phyloP scores from a whole-genome alignment of 2,888 invertebrate species.

The Xylocampa areola region DNA sequence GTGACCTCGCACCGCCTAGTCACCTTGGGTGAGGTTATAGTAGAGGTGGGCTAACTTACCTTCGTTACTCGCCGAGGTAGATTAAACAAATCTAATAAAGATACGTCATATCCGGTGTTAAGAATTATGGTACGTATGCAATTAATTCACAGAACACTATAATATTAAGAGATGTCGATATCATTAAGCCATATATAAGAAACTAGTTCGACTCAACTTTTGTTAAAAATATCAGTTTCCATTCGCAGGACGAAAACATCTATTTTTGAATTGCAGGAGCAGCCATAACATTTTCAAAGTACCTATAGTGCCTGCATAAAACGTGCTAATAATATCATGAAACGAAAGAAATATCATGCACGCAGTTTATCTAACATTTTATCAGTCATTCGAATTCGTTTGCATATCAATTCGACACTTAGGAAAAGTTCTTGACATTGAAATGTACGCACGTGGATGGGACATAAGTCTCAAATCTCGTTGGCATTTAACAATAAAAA shows the following conservation, averaged over 20 bases:
- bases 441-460: slow-evolving; percentile 29
- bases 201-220: no score
- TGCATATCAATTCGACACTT: slow-evolving; percentile 9
- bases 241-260: no score
- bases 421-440: slow-evolving; percentile 36
- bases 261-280: no score
- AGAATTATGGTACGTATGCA: no score
- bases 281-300: no score
- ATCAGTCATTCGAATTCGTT: slow-evolving; percentile 13
- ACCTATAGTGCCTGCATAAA: no score
- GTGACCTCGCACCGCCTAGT: not conserved
- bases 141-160: no score
- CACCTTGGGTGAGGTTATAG: slow-evolving; percentile 2
- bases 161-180: no score
- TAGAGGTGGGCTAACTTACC: slow-evolving; percentile 2
- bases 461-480: slow-evolving; percentile 4
- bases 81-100: not conserved
- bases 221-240: no score
- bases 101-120: not conserved
- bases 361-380: not conserved
- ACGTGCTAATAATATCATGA: no score
- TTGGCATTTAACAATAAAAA: not conserved
- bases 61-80: not conserved
- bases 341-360: slow-evolving; percentile 5
- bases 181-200: no score